Evolutionary conservation across 2,797 vertebrate genomes (phyloP).

Genomic region (Melopsittacus undulatus): DNA sequence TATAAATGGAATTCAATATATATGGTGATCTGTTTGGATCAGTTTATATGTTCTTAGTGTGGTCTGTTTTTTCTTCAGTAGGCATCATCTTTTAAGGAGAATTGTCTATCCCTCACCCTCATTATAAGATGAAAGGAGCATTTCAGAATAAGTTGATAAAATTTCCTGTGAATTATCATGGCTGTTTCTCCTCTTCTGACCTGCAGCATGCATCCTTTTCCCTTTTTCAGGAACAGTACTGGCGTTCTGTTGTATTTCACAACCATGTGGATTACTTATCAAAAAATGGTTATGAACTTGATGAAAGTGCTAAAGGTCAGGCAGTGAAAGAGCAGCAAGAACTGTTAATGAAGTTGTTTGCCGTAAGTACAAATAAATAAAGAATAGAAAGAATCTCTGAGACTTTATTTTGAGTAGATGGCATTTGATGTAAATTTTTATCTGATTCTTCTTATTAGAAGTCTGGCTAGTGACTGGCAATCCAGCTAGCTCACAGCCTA

Average conservation of each 20-base stretch:
- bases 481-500: neutral
- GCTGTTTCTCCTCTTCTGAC: neutral
- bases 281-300: conserved; percentile 87
- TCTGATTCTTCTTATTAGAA: neutral
- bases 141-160: neutral
- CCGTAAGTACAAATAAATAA: conserved; percentile 81
- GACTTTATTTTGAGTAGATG: neutral
- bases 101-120: neutral
- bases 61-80: neutral
- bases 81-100: neutral
- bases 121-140: neutral
- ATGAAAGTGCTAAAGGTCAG: conserved; percentile 80
- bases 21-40: neutral
- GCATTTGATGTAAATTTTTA: neutral
- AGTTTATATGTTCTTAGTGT: neutral
- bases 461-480: neutral
- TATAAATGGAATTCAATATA: neutral
- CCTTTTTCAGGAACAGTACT: conserved; percentile 88
- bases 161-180: neutral
- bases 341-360: conserved; percentile 96
- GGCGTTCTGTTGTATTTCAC: conserved; percentile 90
- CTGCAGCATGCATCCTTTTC: neutral
- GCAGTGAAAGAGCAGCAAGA: conserved; percentile 92
- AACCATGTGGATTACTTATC: conserved; percentile 87
- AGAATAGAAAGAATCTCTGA: neutral